phyloP scores from a whole-genome alignment of 2,888 invertebrate species.

The Heliconius erato region DNA sequence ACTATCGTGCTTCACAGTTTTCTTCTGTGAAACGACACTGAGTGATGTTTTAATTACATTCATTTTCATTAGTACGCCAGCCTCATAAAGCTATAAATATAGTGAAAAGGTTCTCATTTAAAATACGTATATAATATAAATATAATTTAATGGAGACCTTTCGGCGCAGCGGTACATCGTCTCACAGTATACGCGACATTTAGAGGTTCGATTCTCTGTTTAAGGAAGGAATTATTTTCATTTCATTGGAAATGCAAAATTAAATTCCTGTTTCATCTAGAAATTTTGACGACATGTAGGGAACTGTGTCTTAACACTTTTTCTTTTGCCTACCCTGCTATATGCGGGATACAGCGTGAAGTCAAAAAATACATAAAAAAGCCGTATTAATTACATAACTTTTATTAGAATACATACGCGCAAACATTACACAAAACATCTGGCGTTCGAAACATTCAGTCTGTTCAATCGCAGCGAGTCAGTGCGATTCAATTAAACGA shows the following conservation, averaged over 20 bases:
- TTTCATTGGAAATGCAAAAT: background rate
- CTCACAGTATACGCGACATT: background rate
- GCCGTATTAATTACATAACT: background rate
- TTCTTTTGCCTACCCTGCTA: too few species aligned
- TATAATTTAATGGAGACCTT: too few species aligned
- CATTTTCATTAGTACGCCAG: too few species aligned
- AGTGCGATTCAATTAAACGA: slow-evolving; percentile 44
- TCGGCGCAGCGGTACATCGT: too few species aligned
- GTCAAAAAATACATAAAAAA: background rate
- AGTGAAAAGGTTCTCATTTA: too few species aligned
- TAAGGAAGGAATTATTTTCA: background rate
- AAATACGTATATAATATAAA: too few species aligned
- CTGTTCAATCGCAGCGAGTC: slow-evolving; percentile 34
- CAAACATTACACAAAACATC: slow-evolving; percentile 14
- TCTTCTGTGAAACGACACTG: background rate
- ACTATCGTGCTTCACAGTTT: too few species aligned
- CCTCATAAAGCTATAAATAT: too few species aligned
- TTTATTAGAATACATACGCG: slow-evolving; percentile 8
- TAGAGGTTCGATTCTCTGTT: background rate
- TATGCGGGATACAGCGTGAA: too few species aligned
- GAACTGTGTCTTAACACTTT: too few species aligned
- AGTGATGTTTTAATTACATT: background rate
- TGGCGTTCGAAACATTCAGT: slow-evolving; percentile 29
- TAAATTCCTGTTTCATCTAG: too few species aligned
- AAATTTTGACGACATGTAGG: too few species aligned